Conservation (phyloP, 37 sponge, comb jelly and placozoan genomes). For the Haliclona indistincta region DNA sequence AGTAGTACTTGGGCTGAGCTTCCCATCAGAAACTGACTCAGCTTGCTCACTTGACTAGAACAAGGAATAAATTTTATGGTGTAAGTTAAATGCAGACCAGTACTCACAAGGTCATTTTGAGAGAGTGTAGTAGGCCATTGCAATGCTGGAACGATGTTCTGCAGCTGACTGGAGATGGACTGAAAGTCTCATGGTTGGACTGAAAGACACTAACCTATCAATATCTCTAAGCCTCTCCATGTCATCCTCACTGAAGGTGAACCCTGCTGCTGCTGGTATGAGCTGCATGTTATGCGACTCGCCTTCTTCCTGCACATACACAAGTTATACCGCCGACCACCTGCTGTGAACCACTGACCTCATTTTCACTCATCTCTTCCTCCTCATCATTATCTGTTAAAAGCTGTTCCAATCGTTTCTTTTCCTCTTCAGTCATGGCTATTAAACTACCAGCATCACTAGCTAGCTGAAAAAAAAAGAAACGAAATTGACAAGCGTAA, state of each 20-base stretch:
- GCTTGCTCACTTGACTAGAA: too few species aligned
- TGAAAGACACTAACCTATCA: constrained; percentile 35
- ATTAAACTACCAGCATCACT: constrained; percentile 40
- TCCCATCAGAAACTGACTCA: too few species aligned
- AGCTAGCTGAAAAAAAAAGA: not conserved
- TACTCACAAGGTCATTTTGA: too few species aligned
- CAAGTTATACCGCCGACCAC: not conserved
- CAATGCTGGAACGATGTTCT: too few species aligned
- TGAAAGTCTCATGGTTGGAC: too few species aligned
- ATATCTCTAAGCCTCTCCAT: constrained; percentile 30
- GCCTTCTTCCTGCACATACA: not conserved
- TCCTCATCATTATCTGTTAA: constrained; percentile 21
- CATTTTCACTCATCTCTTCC: constrained; percentile 1
- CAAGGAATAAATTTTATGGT: too few species aligned
- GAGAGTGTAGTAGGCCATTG: too few species aligned
- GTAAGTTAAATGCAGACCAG: too few species aligned
- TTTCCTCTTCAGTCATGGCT: constrained; percentile 54
- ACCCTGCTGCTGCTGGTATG: not conserved
- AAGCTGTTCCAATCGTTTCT: constrained; percentile 42
- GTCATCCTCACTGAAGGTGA: constrained; percentile 21
- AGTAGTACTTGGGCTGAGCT: too few species aligned
- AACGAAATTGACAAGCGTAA: not conserved
- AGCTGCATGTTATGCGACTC: not conserved
- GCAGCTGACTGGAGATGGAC: too few species aligned
- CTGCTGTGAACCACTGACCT: too few species aligned